These are phyloP conservation scores for Drosophila birchii DNA, from an alignment of 2,888 invertebrate species.

Conservation along the genomic window DNA sequence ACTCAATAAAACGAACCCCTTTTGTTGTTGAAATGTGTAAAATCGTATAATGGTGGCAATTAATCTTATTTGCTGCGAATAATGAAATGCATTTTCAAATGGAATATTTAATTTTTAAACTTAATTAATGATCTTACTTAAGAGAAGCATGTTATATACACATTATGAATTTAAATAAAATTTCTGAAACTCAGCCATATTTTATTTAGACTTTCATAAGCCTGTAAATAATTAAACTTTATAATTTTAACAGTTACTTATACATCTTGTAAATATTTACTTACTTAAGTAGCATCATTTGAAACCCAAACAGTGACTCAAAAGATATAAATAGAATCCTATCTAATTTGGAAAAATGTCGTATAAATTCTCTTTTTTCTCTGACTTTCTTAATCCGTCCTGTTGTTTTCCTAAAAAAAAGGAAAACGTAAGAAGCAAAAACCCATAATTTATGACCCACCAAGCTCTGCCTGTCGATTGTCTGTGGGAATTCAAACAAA, in stretches of 20 bases:
- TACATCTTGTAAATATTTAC: background rate
- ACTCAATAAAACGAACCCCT: constrained; percentile 14
- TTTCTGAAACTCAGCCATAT: no score
- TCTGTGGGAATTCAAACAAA: constrained; percentile 63
- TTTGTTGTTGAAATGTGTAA: constrained; percentile 12
- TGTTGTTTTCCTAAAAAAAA: background rate
- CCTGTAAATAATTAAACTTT: background rate
- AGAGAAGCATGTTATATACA: no score
- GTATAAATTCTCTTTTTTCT: background rate
- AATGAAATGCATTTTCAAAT: background rate
- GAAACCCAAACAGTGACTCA: background rate
- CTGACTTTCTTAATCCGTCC: constrained; percentile 3
- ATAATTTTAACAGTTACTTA: background rate
- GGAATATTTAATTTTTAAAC: background rate
- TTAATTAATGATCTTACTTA: background rate
- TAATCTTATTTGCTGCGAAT: background rate
- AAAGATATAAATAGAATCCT: constrained; percentile 1
- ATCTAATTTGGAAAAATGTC: background rate
- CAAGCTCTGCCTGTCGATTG: constrained; percentile 35
- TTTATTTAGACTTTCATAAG: no score
- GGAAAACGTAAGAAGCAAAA: constrained; percentile 18
- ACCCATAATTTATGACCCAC: constrained; percentile 17
- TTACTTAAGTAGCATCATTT: background rate
- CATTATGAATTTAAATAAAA: background rate
- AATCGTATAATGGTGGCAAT: background rate